These are phyloP conservation scores for Merluccius polli DNA, from an alignment of 2,797 vertebrate genomes.

Conservation along the genomic window DNA sequence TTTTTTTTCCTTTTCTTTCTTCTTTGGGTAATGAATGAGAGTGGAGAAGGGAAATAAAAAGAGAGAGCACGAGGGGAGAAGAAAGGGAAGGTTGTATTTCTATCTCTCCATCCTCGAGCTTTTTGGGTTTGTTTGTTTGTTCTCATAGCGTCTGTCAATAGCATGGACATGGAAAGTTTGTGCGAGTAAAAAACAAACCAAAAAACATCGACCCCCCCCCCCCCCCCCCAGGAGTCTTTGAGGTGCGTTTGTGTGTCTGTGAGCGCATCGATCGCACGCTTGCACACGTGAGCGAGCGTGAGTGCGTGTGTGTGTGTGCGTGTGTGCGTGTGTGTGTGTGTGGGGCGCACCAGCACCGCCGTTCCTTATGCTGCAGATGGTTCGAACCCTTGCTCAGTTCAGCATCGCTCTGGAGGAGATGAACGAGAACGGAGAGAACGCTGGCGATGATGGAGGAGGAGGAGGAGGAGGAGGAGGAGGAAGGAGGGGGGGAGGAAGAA, in stretches of 20 bases:
- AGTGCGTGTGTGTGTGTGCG: constrained; percentile 42
- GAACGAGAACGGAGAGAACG: constrained; percentile 84
- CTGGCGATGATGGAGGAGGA: constrained; percentile 70
- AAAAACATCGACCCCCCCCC: background rate
- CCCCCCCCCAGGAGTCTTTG: background rate
- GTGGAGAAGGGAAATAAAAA: background rate
- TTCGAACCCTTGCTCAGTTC: constrained; percentile 96
- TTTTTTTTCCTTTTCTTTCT: constrained; percentile 5
- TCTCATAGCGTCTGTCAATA: background rate
- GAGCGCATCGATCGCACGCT: background rate
- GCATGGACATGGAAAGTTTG: constrained; percentile 23
- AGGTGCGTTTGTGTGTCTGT: background rate
- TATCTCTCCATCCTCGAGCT: background rate
- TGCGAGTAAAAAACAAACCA: constrained; percentile 7
- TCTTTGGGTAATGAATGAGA: background rate
- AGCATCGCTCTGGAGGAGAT: constrained; percentile 97
- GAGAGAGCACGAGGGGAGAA: background rate
- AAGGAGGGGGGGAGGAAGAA: constrained; percentile 46
- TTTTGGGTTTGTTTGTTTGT: background rate
- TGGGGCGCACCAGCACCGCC: constrained; percentile 30
- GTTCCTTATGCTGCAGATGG: constrained; percentile 95
- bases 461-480: constrained; percentile 52
- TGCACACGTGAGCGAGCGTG: constrained; percentile 2
- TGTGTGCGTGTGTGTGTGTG: constrained; percentile 40
- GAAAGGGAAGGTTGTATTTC: background rate